These are phyloP conservation scores for Chymomyza costata DNA, from an alignment of 1,140 invertebrate species.

Conservation along the genomic window DNA sequence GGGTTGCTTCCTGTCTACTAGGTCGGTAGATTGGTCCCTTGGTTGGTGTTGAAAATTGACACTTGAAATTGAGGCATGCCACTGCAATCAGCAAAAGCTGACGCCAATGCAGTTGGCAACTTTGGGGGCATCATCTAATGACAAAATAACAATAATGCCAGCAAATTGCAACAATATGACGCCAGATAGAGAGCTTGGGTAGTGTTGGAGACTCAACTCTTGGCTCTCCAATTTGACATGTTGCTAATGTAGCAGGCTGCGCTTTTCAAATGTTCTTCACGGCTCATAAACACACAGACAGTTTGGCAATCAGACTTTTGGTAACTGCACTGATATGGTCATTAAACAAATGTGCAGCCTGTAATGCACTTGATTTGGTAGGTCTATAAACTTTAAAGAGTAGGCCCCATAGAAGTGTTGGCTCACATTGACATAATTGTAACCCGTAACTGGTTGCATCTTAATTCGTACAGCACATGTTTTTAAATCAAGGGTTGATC, in stretches of 20 bases:
- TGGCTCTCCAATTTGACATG: constrained; percentile 34
- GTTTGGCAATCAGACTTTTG: constrained; percentile 42
- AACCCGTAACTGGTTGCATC: no score
- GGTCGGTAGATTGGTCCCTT: no score
- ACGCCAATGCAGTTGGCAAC: constrained; percentile 40
- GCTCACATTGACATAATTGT: no score
- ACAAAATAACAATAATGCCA: constrained; percentile 65
- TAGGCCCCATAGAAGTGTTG: no score
- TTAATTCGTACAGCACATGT: no score
- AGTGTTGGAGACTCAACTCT: background rate
- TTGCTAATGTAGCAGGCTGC: constrained; percentile 51
- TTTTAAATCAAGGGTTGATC: no score
- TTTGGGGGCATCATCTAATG: constrained; percentile 36
- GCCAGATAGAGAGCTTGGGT: constrained; percentile 16
- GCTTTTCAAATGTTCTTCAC: constrained; percentile 65
- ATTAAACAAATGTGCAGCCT: no score
- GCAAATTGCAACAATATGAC: constrained; percentile 55
- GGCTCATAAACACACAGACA: constrained; percentile 56
- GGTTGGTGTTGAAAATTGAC: constrained; percentile 68
- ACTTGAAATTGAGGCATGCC: constrained; percentile 58
- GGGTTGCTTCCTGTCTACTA: no score
- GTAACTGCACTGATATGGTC: no score
- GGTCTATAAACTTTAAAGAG: no score
- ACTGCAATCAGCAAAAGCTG: constrained; percentile 65
- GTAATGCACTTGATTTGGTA: no score